These are phyloP conservation scores for Lacerta viridis DNA, from an alignment of 2,797 vertebrate species.

Conservation along the genomic window DNA sequence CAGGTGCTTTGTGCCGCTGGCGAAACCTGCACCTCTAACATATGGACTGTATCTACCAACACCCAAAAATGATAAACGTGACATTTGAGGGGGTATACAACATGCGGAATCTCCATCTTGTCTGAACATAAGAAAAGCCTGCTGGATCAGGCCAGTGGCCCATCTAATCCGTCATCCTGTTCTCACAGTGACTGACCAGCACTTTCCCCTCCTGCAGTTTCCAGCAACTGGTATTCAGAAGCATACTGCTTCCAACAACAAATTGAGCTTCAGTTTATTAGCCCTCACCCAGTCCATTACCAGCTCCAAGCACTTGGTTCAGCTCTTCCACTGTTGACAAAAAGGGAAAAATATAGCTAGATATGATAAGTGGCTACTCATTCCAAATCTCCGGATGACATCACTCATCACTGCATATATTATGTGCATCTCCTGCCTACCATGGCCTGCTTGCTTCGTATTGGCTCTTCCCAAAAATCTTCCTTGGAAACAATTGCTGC, in stretches of 20 bases:
- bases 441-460: background rate
- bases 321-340: background rate
- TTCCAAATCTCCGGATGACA: background rate
- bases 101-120: background rate
- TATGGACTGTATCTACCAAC: background rate
- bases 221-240: no score
- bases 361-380: background rate
- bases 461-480: background rate
- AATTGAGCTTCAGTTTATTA: background rate
- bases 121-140: no score
- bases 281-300: background rate
- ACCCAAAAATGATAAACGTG: background rate
- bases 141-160: no score
- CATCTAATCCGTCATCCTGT: no score
- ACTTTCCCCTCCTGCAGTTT: no score
- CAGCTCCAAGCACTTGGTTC: background rate
- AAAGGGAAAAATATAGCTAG: background rate
- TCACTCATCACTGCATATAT: background rate
- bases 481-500: constrained; percentile 3
- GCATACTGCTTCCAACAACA: no score
- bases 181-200: no score
- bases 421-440: background rate
- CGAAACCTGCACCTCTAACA: background rate
- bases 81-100: background rate
- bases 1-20: background rate